Evolutionary conservation across 1,140 invertebrate species (phyloP).

Genomic region (Hyles euphorbiae): DNA sequence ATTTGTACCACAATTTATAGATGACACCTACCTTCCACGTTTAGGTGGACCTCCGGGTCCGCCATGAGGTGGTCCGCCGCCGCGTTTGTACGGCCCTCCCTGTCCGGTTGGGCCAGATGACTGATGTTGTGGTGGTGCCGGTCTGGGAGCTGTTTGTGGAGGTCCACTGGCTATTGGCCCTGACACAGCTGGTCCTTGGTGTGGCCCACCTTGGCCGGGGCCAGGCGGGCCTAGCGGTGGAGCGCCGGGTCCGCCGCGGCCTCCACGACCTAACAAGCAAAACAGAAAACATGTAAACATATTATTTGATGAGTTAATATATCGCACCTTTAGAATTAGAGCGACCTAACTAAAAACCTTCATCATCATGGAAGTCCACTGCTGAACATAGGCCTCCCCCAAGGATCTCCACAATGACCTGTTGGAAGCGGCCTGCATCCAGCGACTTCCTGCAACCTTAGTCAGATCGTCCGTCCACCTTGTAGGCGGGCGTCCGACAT

Average conservation of each 20-base stretch:
- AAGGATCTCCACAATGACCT: too few species aligned
- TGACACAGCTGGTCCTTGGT: slow-evolving; percentile 6
- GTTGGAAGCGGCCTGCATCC: too few species aligned
- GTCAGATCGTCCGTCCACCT: too few species aligned
- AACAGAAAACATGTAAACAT: background rate
- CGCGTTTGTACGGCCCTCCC: slow-evolving; percentile 45
- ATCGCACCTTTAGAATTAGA: too few species aligned
- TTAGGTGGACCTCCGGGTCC: slow-evolving; percentile 57
- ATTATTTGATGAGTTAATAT: too few species aligned
- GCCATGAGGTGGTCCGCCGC: slow-evolving; percentile 50
- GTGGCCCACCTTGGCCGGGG: slow-evolving; percentile 20
- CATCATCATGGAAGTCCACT: too few species aligned
- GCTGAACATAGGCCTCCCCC: too few species aligned
- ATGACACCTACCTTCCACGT: slow-evolving; percentile 46
- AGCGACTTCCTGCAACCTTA: too few species aligned
- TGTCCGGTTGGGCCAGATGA: slow-evolving; percentile 15
- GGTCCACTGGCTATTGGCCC: slow-evolving; percentile 15
- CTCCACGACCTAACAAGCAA: slow-evolving; percentile 35
- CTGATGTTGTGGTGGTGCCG: slow-evolving; percentile 29
- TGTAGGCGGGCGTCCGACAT: too few species aligned
- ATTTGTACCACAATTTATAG: slow-evolving; percentile 1
- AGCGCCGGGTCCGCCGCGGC: slow-evolving; percentile 43
- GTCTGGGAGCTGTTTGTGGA: slow-evolving; percentile 23
- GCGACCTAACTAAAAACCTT: too few species aligned
- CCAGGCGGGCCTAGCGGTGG: slow-evolving; percentile 22